Evolutionary conservation across 2,113 vertebrate genomes (phyloP), one percentile per base, ranked within the genome.

Genomic region (Athene cunicularia): DNA sequence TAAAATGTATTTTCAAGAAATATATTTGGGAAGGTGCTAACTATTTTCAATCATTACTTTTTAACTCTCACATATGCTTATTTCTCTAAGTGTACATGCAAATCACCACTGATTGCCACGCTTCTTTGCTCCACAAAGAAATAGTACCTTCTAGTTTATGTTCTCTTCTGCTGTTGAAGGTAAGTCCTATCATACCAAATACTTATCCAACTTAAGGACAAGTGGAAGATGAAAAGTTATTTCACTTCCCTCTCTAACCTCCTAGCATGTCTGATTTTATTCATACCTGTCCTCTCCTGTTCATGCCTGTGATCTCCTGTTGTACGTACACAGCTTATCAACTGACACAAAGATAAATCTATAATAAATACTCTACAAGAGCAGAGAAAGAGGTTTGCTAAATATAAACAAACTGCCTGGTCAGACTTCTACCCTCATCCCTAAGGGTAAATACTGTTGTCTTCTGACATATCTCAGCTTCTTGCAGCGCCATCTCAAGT

Each of bases 301-400:
- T 37, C 37, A 37, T 37, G 37, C 84, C 14, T 87, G 68, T 47
- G 59, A 94, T 91, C 2, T 76, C 10, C 50, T 84, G 59, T 50
- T 79, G 47, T 63, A 75, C 20, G 56, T 41, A 71, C 55, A 80
- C n/a, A 35, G 37, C 60, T 94, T 71, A 84, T 52, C 76, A 96
- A 93, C 89, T 89, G 93, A 95, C 95, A 89, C 47, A 96, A 95
- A 94, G 89, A 94, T 77, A 90, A 96, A 95, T 37, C 45, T 11
- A 2, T 66, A 63, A 84, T 63, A 96, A 92, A 81, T 77, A 74
- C 50, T 77, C 56, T 55, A 84, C 32, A 79, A 74, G 50, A 95
- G 59, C 33, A 94, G 84, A 83, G 80, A 84, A 87, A 67, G n/a
- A 12, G 62, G 9, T 33, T 94, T 94, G 76, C 94, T 95, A 96